Evolutionary conservation across 2,888 invertebrate genomes (phyloP), one percentile per base, ranked within the genome.

Genomic region (Ennomos fuscantarius): DNA sequence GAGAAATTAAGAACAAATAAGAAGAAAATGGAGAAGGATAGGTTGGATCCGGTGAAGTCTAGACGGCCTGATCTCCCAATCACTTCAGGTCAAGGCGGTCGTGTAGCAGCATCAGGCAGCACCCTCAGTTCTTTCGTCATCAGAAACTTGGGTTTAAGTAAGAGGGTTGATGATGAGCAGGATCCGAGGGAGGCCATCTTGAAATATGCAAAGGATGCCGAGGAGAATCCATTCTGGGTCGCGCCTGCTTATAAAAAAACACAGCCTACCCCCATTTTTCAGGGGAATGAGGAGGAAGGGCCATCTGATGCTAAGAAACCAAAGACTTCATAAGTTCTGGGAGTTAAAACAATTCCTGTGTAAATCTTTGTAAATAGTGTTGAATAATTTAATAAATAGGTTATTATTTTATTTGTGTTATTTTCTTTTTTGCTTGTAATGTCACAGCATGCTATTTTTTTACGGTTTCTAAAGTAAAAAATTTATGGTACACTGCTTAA

Each of bases 81-180:
- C 48, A 97, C 97, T 2, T 97, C 97, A 0, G 97, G 97, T 0
- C 96, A 96, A 70, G 99, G 99, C 33, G 99, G 99, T 0, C 93
- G 99, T 60, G 97, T 99, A 0, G 98, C 98, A 0, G 97, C 97
- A 0, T 98, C 98, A 32, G 99, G 99, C 1, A 98, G 98, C 52
- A 99, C 99, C 0, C 92, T 99, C 0, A 98, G 99, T 69, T 99
- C 99, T 1, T 99, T 97, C 81, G 98, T 99, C 8, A 99, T 99
- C 44, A 95, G 99, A 58, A 99, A 99, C 81, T 93, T 99, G 53
- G 99, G 99, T 0, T 92, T 98, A 8, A 98, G 98, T 77, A 98
- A 98, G 72, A 93, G 97, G 43, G 96, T 98, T 0, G 96, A 98
- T 73, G 98, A 98, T 80, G 97, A 97, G 79, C 96, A 96, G 71